Conservation (phyloP, 92 coral and sea anemone species). For the Palythoa grandiflora region DNA sequence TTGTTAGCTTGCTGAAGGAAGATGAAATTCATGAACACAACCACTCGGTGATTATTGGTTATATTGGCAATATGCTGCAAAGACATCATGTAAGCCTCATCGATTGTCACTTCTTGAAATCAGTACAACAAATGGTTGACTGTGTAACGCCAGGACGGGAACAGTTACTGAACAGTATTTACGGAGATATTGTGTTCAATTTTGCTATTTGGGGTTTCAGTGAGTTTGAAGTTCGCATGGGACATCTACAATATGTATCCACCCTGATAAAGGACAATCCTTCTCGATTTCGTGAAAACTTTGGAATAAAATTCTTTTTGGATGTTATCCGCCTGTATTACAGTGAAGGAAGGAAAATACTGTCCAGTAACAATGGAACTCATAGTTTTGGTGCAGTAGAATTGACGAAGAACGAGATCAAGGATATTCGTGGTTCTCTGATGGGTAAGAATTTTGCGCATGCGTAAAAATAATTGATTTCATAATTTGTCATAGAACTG, state of each 20-base stretch:
- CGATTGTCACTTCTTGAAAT: slow-evolving; percentile 76
- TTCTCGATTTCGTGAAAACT: slow-evolving; percentile 67
- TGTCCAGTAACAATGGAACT: too few relatives aligned
- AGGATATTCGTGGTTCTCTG: too few relatives aligned
- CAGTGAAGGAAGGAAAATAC: too few relatives aligned
- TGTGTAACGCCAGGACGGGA: slow-evolving; percentile 73
- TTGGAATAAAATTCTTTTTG: slow-evolving; percentile 46
- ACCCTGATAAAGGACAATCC: slow-evolving; percentile 92
- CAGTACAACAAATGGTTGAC: slow-evolving; percentile 89
- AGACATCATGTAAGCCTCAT: slow-evolving; percentile 71
- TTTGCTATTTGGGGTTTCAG: slow-evolving; percentile 92
- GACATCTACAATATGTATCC: slow-evolving; percentile 92
- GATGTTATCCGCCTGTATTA: too few relatives aligned
- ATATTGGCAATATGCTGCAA: slow-evolving; percentile 82
- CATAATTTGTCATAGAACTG: too few relatives aligned
- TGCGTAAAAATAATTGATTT: too few relatives aligned
- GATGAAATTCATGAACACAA: slow-evolving; percentile 68
- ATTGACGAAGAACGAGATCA: too few relatives aligned
- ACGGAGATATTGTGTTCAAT: slow-evolving; percentile 83
- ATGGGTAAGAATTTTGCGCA: too few relatives aligned
- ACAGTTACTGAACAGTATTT: slow-evolving; percentile 72
- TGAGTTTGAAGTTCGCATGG: slow-evolving; percentile 82
- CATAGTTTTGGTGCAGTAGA: too few relatives aligned
- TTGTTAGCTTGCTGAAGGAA: slow-evolving; percentile 74
- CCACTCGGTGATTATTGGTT: slow-evolving; percentile 62